Evolutionary conservation across 2,797 vertebrate species (phyloP).

Genomic region (Xerus rutilus): DNA sequence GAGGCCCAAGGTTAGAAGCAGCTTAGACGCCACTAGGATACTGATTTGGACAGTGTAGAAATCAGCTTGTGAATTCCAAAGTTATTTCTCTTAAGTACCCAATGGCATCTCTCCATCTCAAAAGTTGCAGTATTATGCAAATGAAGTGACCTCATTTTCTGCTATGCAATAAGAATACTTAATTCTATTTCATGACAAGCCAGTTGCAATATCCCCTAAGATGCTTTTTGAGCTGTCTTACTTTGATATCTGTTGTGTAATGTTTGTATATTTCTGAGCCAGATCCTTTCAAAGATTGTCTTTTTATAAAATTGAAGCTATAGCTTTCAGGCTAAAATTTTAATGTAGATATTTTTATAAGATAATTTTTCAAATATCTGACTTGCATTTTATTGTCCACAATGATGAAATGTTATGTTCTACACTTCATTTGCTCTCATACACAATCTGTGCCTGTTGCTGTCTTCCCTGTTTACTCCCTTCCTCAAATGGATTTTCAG

Average conservation of each 20-base stretch:
- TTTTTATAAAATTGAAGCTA: slow-evolving; percentile 89
- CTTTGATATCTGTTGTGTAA: slow-evolving; percentile 80
- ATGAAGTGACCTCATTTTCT: slow-evolving; percentile 90
- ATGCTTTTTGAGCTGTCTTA: slow-evolving; percentile 81
- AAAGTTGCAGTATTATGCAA: slow-evolving; percentile 88
- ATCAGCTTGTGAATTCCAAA: slow-evolving; percentile 75
- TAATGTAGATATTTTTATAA: slow-evolving; percentile 91
- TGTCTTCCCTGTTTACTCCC: background rate
- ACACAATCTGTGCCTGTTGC: slow-evolving; percentile 58
- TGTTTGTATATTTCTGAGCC: slow-evolving; percentile 88
- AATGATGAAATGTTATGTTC: slow-evolving; percentile 71
- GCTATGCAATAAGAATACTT: slow-evolving; percentile 89
- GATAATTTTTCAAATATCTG: slow-evolving; percentile 85
- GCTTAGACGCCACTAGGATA: slow-evolving; percentile 45
- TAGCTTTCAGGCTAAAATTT: slow-evolving; percentile 86
- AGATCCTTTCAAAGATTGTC: slow-evolving; percentile 87
- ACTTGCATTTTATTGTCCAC: slow-evolving; percentile 86
- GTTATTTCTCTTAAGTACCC: slow-evolving; percentile 73
- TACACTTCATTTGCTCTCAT: slow-evolving; percentile 52
- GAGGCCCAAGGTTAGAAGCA: slow-evolving; percentile 68
- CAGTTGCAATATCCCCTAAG: slow-evolving; percentile 80
- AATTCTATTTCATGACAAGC: slow-evolving; percentile 79
- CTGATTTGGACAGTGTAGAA: background rate
- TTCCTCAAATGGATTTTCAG: background rate
- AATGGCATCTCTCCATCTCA: slow-evolving; percentile 77